Evolutionary conservation across 1,140 invertebrate species (phyloP).

Genomic region (roundworm (Caenorhabditis elegans)): WBcel235 BX284602.5:9641501-9642000

Average conservation of each 20-base stretch:
- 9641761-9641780: conserved; percentile 99
- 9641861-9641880: conserved; percentile 74
- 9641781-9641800: conserved; percentile 95
- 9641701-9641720: conserved; percentile 84
- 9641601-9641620: conserved; percentile 94
- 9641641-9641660: conserved; percentile 99
- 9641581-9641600: conserved; percentile 99
- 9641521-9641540: conserved; percentile 68
- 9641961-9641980: conserved; percentile 74
- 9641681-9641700: conserved; percentile 88
- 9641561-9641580: conserved; percentile 95
- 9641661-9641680: conserved; percentile 96
- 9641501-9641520: background rate
- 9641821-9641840: conserved; percentile 73
- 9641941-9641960: conserved; percentile 88
- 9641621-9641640: conserved; percentile 92
- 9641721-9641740: conserved; percentile 98
- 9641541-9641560: conserved; percentile 96
- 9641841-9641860: conserved; percentile 89
- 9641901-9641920: conserved; percentile 89
- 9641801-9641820: conserved; percentile 83
- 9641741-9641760: conserved; percentile 96
- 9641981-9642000: conserved; percentile 74
- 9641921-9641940: conserved; percentile 83
- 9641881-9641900: conserved; percentile 94